phyloP scores from a whole-genome alignment of 1,140 invertebrate species.

The Heliconius hewitsoni region DNA sequence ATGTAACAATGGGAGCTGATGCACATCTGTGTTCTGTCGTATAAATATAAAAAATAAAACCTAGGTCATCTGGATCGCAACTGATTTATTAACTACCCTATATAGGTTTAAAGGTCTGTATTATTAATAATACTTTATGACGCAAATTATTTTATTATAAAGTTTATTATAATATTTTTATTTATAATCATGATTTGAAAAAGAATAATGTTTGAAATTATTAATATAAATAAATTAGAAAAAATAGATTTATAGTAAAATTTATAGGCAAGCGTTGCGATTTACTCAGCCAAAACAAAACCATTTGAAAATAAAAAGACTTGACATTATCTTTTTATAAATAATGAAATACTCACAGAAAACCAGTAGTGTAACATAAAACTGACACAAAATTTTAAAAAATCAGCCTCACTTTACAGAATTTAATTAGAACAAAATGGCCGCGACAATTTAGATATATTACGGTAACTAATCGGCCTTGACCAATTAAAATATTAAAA shows the following conservation, averaged over 20 bases:
- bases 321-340: not conserved
- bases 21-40: conserved; percentile 25
- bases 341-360: not conserved
- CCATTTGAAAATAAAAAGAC: not conserved
- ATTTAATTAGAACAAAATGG: not conserved
- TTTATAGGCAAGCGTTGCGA: too few relatives aligned
- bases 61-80: conserved; percentile 24
- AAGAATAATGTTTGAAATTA: too few relatives aligned
- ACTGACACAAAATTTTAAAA: not conserved
- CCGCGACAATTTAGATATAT: conserved; percentile 6
- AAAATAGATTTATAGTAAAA: too few relatives aligned
- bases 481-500: conserved; percentile 23
- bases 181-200: not conserved
- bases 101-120: not conserved
- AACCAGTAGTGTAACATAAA: not conserved
- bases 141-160: not conserved
- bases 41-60: conserved; percentile 26
- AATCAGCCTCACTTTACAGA: not conserved
- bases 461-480: conserved; percentile 24
- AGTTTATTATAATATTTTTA: not conserved
- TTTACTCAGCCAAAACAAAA: not conserved
- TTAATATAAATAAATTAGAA: too few relatives aligned
- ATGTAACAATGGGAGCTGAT: conserved; percentile 2
- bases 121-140: not conserved
- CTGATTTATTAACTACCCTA: not conserved